These are phyloP conservation scores for Ophonus ardosiacus DNA, from an alignment of 2,888 invertebrate species.

Conservation along the genomic window DNA sequence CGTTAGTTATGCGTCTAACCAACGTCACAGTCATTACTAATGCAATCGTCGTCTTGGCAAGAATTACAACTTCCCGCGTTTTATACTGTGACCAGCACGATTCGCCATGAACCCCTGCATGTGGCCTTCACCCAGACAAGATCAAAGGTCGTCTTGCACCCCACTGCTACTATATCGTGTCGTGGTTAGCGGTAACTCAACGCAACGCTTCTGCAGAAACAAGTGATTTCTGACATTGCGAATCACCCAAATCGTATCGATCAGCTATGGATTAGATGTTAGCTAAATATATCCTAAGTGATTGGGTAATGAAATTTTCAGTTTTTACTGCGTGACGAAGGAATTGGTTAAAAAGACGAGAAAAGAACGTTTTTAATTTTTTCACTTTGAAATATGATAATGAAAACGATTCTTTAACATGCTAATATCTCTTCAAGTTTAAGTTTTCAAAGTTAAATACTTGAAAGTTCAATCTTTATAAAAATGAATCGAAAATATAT, in stretches of 20 bases:
- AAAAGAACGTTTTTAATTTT: too few relatives aligned
- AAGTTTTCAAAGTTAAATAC: too few relatives aligned
- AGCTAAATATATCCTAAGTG: constrained; percentile 42
- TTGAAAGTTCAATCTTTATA: too few relatives aligned
- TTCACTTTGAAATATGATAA: too few relatives aligned
- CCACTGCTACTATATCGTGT: neutral
- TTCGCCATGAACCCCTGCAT: neutral
- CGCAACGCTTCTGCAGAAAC: neutral
- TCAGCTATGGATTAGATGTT: neutral
- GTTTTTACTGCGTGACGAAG: constrained; percentile 11
- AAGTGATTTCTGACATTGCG: constrained; percentile 39
- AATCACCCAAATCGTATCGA: constrained; percentile 20
- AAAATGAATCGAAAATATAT: too few relatives aligned
- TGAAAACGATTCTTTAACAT: too few relatives aligned
- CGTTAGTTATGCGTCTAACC: neutral
- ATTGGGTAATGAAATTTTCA: constrained; percentile 45
- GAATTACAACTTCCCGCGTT: neutral
- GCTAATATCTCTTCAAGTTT: too few relatives aligned
- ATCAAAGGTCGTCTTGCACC: neutral
- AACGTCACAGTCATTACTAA: neutral
- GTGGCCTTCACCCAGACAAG: neutral
- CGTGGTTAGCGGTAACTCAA: neutral
- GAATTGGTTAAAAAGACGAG: neutral
- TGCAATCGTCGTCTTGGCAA: neutral
- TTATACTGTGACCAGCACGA: neutral